phyloP scores from a whole-genome alignment of 2,797 vertebrate genomes.

The Trachurus trachurus region DNA sequence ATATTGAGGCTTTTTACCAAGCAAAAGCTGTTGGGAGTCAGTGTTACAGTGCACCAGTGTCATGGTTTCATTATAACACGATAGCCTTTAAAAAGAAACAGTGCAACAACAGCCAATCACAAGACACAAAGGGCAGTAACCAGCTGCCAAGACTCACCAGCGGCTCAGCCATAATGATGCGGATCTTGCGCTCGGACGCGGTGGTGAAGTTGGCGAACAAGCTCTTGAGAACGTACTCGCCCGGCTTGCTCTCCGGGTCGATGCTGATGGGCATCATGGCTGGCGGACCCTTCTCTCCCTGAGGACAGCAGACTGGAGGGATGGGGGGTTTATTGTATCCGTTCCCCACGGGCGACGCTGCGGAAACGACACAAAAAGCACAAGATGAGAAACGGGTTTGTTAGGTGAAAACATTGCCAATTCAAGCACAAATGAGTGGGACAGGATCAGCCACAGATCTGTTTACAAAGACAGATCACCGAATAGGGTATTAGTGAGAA shows the following conservation, averaged over 20 bases:
- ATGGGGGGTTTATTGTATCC: slow-evolving; percentile 95
- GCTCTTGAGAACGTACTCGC: slow-evolving; percentile 97
- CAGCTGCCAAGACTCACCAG: slow-evolving; percentile 88
- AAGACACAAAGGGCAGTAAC: not conserved
- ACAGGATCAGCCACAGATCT: slow-evolving; percentile 36
- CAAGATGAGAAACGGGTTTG: slow-evolving; percentile 26
- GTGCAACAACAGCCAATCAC: not conserved
- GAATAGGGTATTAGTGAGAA: slow-evolving; percentile 46
- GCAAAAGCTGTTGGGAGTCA: not conserved
- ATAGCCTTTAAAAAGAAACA: slow-evolving; percentile 5
- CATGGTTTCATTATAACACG: slow-evolving; percentile 14
- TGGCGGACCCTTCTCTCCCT: slow-evolving; percentile 93
- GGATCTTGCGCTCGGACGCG: slow-evolving; percentile 95
- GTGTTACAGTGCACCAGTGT: not conserved
- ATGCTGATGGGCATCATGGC: slow-evolving; percentile 93
- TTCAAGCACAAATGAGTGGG: slow-evolving; percentile 42
- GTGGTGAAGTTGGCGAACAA: slow-evolving; percentile 96
- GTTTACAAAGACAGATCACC: slow-evolving; percentile 42
- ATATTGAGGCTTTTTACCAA: not conserved
- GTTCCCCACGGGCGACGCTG: slow-evolving; percentile 96
- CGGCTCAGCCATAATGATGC: slow-evolving; percentile 97
- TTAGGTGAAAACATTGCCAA: slow-evolving; percentile 32
- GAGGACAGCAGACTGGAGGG: slow-evolving; percentile 89
- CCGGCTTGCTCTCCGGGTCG: slow-evolving; percentile 97
- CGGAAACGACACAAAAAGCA: slow-evolving; percentile 56